Evolutionary conservation across 2,113 vertebrate species (phyloP).

Genomic region (Elgaria multicarinata): DNA sequence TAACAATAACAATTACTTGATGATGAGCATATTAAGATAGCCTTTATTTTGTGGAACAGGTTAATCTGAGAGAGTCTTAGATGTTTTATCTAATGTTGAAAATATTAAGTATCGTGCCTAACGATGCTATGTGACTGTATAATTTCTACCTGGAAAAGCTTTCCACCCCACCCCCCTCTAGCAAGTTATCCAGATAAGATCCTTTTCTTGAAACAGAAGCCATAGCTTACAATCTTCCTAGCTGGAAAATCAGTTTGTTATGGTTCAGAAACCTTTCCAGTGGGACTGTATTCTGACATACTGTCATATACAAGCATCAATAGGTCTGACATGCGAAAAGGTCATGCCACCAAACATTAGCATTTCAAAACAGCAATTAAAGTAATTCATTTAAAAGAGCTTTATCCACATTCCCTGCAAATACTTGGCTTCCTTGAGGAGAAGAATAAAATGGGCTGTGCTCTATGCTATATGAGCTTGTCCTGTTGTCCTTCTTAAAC

Average conservation of each 20-base stretch:
- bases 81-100: neutral
- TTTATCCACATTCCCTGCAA: neutral
- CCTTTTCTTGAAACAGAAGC: neutral
- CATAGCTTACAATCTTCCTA: neutral
- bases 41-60: neutral
- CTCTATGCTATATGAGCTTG: neutral
- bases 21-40: no score
- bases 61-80: neutral
- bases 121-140: slow-evolving; percentile 7
- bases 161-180: slow-evolving; percentile 26
- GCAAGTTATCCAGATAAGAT: slow-evolving; percentile 35
- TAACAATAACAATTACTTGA: no score
- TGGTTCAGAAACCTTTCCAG: slow-evolving; percentile 49
- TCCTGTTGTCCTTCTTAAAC: slow-evolving; percentile 15
- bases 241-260: slow-evolving; percentile 3
- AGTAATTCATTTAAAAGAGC: slow-evolving; percentile 60
- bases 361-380: slow-evolving; percentile 51
- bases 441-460: neutral
- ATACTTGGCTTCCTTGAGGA: neutral
- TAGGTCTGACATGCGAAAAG: slow-evolving; percentile 67
- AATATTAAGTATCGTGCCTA: neutral
- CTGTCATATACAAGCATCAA: slow-evolving; percentile 58
- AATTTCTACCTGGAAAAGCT: neutral
- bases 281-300: slow-evolving; percentile 47
- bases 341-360: slow-evolving; percentile 65